Conservation (phyloP, 2,888 invertebrate species). For the Dione vanillae region DNA sequence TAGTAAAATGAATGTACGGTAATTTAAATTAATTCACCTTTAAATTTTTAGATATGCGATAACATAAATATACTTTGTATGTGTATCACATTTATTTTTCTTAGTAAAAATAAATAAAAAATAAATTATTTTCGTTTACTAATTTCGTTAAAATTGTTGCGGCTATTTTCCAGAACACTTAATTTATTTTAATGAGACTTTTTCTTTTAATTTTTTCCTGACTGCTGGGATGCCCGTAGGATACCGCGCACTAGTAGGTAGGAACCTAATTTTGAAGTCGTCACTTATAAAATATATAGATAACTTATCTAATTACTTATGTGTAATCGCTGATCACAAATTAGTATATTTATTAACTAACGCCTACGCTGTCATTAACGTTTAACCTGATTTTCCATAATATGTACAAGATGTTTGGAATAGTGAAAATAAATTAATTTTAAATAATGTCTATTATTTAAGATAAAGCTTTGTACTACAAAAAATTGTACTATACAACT, state of each 20-base stretch:
- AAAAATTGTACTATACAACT: not conserved
- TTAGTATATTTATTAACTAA: conserved; percentile 4
- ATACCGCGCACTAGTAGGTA: too few species aligned
- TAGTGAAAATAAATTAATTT: conserved; percentile 7
- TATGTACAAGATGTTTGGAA: not conserved
- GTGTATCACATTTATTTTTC: too few species aligned
- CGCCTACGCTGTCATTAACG: conserved; percentile 10
- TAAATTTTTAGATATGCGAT: too few species aligned
- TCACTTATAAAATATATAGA: not conserved
- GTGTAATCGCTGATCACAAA: not conserved
- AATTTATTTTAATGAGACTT: too few species aligned
- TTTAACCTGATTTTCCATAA: conserved; percentile 16
- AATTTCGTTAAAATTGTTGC: too few species aligned
- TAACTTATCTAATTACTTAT: not conserved
- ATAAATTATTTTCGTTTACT: too few species aligned
- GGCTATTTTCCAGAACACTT: too few species aligned
- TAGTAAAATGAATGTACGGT: not conserved
- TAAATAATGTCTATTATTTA: not conserved
- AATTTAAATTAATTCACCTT: not conserved
- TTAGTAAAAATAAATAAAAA: too few species aligned
- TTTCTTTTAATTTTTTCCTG: too few species aligned
- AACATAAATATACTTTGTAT: too few species aligned
- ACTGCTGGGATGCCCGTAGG: too few species aligned
- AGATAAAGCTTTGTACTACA: not conserved
- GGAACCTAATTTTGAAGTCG: not conserved